Base-by-base conservation (phyloP, 2,113 vertebrate genomes). In the Sciurus niger region DNA sequence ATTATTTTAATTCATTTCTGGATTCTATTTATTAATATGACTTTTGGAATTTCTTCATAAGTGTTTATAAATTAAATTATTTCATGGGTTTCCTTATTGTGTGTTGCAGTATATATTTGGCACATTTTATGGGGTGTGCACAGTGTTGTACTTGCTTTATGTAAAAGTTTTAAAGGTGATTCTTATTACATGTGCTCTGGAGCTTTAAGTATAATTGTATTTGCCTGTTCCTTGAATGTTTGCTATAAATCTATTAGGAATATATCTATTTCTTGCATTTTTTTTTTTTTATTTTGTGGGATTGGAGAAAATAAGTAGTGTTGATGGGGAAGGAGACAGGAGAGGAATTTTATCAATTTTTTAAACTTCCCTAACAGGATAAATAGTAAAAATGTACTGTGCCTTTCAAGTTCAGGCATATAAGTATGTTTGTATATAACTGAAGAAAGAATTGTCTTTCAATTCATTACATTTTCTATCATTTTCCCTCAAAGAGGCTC, bases 141-240 rank as follows among this genome's bases (percentile, higher is more conserved):
- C 55, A 80, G 17, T 17, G 11, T 34, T 76, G 48, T 80, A 55
- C 9, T 82, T 63, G 8, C 13, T 89, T 89, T 65, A 88, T 17
- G 46, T 84, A 67, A 77, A 73, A 80, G 4, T 60, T 43, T 58
- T 86, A n/a, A 88, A 86, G 30, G 5, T 43, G 0, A 24, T 65
- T 90, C 40, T 83, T 83, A 72, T 46, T 58, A 55, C 84, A 72
- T 77, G 46, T 76, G 14, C 16, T 93, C 25, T 87, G 7, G 14
- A 70, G 37, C 0, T 86, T 96, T 83, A 83, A 67, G n/a, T 53
- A 70, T 65, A 95, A 82, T 46, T 82, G 28, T 8, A 91, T 83
- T 76, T 78, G 37, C 80, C 5, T 74, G 9, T 73, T 22, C 11
- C 16, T 63, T 74, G 13, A 87, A 84, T 87, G 28, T 43, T 32